A percentile compares a stretch with the other conserved stretches of the same genome.
Conservation (phyloP, 2,888 invertebrate species). For the Philereme vetulata region DNA sequence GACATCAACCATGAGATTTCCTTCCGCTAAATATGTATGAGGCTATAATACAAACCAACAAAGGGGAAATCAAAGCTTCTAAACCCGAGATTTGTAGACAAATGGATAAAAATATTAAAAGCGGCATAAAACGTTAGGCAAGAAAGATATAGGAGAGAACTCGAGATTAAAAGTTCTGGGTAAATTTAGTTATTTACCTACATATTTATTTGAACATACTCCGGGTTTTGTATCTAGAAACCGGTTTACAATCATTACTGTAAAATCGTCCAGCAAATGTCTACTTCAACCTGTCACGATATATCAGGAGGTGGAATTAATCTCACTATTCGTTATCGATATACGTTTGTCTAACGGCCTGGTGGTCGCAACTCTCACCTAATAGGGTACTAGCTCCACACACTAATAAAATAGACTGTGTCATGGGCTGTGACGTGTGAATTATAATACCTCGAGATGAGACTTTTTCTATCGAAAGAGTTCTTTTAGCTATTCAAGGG, state of each 20-base stretch:
- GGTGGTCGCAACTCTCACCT: conserved; percentile 22
- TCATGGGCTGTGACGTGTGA: conserved; percentile 33
- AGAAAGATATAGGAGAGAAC: neutral
- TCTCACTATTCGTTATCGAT: conserved; percentile 8
- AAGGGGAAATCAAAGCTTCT: conserved; percentile 37
- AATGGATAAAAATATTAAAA: conserved; percentile 2
- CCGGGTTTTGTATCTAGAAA: no score
- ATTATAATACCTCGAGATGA: conserved; percentile 30
- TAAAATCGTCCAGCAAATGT: no score
- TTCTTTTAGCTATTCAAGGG: conserved; percentile 13
- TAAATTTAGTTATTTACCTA: no score
- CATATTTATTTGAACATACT: no score
- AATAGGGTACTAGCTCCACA: conserved; percentile 29
- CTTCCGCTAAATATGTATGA: conserved; percentile 42
- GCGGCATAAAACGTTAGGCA: neutral
- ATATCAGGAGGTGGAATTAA: no score
- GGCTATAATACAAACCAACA: conserved; percentile 35
- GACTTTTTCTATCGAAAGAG: conserved; percentile 29
- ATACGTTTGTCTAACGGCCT: conserved; percentile 14
- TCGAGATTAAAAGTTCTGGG: no score
- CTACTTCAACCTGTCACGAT: no score
- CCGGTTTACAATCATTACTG: no score
- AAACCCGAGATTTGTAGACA: conserved; percentile 27
- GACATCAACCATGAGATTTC: conserved; percentile 37
- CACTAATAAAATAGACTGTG: conserved; percentile 35